phyloP scores from a whole-genome alignment of 2,797 vertebrate genomes.

The Etheostoma perlongum region DNA sequence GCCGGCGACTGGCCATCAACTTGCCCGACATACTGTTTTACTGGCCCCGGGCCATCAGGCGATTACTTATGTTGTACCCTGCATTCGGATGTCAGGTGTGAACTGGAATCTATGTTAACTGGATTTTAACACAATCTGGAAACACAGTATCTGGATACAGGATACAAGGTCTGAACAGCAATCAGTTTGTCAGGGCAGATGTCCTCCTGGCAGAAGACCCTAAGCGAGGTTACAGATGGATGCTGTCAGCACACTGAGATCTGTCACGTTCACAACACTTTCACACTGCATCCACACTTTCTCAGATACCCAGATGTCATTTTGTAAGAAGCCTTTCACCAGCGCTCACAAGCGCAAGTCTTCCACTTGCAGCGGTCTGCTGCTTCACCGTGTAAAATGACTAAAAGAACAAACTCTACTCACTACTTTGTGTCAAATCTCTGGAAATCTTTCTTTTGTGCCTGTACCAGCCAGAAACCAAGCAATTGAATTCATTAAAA shows the following conservation, averaged over 20 bases:
- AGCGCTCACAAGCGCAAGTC: conserved; percentile 13
- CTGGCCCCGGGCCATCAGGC: too few relatives aligned
- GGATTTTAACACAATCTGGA: conserved; percentile 7
- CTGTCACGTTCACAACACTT: conserved; percentile 63
- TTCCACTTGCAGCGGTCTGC: neutral
- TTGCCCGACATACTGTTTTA: too few relatives aligned
- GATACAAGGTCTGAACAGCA: conserved; percentile 26
- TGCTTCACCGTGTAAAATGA: neutral
- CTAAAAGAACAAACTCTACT: neutral
- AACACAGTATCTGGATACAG: conserved; percentile 1
- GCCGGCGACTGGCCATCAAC: too few relatives aligned
- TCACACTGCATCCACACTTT: conserved; percentile 71
- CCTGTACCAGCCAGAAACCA: too few relatives aligned
- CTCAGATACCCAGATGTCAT: conserved; percentile 59
- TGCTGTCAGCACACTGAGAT: conserved; percentile 62
- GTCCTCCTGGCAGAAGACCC: conserved; percentile 39
- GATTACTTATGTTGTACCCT: too few relatives aligned
- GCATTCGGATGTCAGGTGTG: conserved; percentile 8
- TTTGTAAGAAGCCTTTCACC: conserved; percentile 50
- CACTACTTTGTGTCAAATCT: neutral
- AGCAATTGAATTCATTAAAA: neutral
- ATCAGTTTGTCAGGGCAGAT: neutral
- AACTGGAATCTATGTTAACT: conserved; percentile 1
- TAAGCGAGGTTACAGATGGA: conserved; percentile 29
- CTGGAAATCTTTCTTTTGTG: neutral